Conservation (phyloP, 2,113 vertebrate species). For the Hemibagrus wyckioides region DNA sequence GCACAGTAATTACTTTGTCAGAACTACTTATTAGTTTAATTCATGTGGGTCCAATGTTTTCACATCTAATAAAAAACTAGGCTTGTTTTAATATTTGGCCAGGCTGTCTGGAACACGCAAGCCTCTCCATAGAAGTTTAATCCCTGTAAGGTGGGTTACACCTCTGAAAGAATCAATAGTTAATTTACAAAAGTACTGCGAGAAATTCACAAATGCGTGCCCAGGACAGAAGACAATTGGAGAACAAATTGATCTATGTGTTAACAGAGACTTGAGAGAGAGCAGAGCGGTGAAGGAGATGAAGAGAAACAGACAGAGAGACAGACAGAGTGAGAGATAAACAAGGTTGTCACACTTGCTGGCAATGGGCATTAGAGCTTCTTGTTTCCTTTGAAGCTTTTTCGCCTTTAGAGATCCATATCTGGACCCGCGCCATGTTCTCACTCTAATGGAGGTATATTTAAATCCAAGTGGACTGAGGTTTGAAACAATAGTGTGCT, state of each 20-base stretch:
- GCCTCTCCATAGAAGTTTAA: background rate
- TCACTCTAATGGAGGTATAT: slow-evolving; percentile 53
- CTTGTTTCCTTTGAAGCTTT: slow-evolving; percentile 33
- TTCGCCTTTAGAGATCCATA: slow-evolving; percentile 40
- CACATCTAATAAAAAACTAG: background rate
- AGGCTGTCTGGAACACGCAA: background rate
- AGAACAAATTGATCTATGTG: background rate
- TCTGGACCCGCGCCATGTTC: slow-evolving; percentile 52
- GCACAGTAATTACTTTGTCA: slow-evolving; percentile 57
- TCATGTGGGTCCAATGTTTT: background rate
- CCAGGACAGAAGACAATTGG: background rate
- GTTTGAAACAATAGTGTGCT: slow-evolving; percentile 61
- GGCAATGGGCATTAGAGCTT: slow-evolving; percentile 38
- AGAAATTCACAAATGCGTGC: slow-evolving; percentile 52
- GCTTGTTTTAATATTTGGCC: background rate
- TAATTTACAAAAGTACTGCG: slow-evolving; percentile 61
- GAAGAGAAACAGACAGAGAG: background rate
- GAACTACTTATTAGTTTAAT: slow-evolving; percentile 40
- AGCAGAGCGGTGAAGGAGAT: background rate
- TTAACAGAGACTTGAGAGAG: slow-evolving; percentile 11
- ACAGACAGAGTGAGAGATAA: background rate
- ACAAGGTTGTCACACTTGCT: slow-evolving; percentile 29
- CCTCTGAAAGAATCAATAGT: slow-evolving; percentile 54
- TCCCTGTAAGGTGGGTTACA: background rate
- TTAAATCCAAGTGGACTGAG: slow-evolving; percentile 43